Conservation (phyloP, 2,113 vertebrate genomes). For the Grallaria varia region DNA sequence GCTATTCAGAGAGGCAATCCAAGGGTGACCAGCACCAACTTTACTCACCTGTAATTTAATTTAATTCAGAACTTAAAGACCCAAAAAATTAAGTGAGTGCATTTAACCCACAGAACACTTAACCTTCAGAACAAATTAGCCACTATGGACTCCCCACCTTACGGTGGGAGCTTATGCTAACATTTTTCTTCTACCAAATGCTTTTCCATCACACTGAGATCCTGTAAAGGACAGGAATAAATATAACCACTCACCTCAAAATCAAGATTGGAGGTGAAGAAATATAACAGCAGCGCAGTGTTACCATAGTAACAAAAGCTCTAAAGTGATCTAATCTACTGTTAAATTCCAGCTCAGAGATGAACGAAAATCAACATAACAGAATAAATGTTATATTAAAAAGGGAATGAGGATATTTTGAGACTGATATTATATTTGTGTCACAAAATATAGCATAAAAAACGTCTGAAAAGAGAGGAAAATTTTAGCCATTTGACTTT, state of each 20-base stretch:
- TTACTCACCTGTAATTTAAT: neutral
- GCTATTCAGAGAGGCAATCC: neutral
- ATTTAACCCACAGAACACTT: neutral
- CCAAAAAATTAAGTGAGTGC: neutral
- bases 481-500: neutral
- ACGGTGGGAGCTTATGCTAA: neutral
- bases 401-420: conserved; percentile 24
- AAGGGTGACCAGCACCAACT: neutral
- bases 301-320: conserved; percentile 76
- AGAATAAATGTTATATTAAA: conserved; percentile 53
- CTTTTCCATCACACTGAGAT: conserved; percentile 34
- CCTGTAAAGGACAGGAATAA: conserved; percentile 62
- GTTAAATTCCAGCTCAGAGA: conserved; percentile 69
- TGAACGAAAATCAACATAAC: conserved; percentile 68
- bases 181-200: conserved; percentile 23
- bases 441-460: neutral
- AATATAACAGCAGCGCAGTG: conserved; percentile 37
- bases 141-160: neutral
- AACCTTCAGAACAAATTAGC: neutral
- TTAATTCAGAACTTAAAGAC: neutral
- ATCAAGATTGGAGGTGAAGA: conserved; percentile 68
- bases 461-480: neutral
- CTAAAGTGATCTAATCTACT: conserved; percentile 74
- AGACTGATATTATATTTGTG: conserved; percentile 4
- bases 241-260: conserved; percentile 64